phyloP scores from a whole-genome alignment of 92 coral and sea anemone species.

The Palythoa caribaeorum region DNA sequence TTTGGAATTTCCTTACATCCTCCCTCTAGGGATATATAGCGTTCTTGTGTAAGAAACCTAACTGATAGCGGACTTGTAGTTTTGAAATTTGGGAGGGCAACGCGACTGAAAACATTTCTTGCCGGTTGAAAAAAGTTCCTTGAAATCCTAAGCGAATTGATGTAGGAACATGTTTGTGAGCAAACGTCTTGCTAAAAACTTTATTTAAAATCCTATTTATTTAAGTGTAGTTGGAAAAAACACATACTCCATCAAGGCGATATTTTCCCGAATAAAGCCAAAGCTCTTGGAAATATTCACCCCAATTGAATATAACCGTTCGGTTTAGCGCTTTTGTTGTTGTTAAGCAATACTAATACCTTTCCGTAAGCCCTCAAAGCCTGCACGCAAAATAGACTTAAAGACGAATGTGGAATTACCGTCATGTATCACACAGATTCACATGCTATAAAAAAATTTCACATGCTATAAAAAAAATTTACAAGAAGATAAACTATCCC shows the following conservation, averaged over 20 bases:
- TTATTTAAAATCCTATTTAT: neutral
- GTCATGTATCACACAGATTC: conserved; percentile 11
- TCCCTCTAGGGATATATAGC: conserved; percentile 21
- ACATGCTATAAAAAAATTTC: neutral
- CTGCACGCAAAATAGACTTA: conserved; percentile 43
- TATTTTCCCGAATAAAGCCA: neutral
- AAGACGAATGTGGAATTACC: neutral
- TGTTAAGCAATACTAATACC: conserved; percentile 30
- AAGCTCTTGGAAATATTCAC: conserved; percentile 13
- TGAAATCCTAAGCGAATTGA: neutral
- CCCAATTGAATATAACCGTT: conserved; percentile 39
- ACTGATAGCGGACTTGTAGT: conserved; percentile 2
- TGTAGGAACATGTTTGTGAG: neutral
- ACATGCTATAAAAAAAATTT: neutral
- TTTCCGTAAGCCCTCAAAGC: conserved; percentile 20
- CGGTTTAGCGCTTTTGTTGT: neutral
- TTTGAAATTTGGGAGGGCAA: neutral
- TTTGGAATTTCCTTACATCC: conserved; percentile 14
- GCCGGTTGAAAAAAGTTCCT: neutral
- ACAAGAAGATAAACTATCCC: neutral
- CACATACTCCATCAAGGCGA: neutral
- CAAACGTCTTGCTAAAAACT: neutral
- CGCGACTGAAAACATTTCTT: neutral
- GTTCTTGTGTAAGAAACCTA: conserved; percentile 27
- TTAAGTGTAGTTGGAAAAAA: neutral